Evolutionary conservation across 2,888 invertebrate genomes (phyloP), one percentile per base, ranked within the genome.

Genomic region (Archaeoteleia sp.): DNA sequence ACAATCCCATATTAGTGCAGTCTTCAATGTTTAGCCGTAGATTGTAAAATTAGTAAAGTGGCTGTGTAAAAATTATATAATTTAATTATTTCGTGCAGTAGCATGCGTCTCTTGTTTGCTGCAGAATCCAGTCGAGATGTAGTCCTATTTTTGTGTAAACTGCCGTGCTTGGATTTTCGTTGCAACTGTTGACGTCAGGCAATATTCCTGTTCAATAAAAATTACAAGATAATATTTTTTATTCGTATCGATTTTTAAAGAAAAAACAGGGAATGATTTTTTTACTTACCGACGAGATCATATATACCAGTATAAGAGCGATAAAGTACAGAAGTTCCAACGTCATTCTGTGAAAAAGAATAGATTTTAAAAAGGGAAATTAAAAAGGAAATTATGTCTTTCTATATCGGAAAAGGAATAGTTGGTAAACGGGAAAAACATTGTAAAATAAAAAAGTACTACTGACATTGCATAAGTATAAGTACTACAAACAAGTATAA

Each of bases 121-220:
- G 83, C 9, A 87, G 84, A 65, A 91, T 88, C 90, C 90, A 91
- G 13, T 86, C 80, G 0, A 89, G 75, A 79, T 89, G 88, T 6
- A 88, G 85, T 15, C 86, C 85, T 1, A 89, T 79, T 76, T 80
- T 87, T 0, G 89, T 89, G 71, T 86, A 90, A 10, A 88, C 74
- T 0, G 88, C 87, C 2, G 87, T 82, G 42, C 82, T 82, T 1
- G 84, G 80, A 6, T 74, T 76, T 13, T 76, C 62, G n/a, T 84
- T 83, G 72, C 90, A 90, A 1, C 85, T 79, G 60, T 89, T 88
- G 15, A 82, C 77, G 45, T 87, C 86, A 1, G 88, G 86, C 34
- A 90, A 71, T 17, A 90, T 84, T 1, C 90, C 88, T 88, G 70
- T 12, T n/a, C 30, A 45, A 42, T 42, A 27, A 43, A 29, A n/a